Conservation (phyloP, 1,140 invertebrate genomes). For the Drosophila melanica region DNA sequence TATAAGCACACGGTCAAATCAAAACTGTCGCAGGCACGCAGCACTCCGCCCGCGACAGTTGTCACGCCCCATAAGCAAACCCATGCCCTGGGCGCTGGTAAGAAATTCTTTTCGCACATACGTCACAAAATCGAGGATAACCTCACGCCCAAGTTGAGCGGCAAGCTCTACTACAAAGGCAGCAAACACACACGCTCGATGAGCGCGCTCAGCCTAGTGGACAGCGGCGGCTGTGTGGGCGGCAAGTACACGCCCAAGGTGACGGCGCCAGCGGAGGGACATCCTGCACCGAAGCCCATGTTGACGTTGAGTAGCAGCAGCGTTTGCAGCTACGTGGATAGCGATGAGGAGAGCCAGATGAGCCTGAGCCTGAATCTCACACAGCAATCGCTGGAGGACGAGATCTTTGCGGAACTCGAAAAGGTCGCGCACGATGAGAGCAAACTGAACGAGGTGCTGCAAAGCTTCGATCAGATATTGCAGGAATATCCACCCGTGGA, state of each 20-base stretch:
- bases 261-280: neutral
- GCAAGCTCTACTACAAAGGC: conserved; percentile 72
- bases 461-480: conserved; percentile 87
- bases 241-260: conserved; percentile 73
- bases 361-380: conserved; percentile 68
- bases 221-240: conserved; percentile 61
- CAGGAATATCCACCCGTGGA: conserved; percentile 79
- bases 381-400: conserved; percentile 78
- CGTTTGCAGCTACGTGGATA: conserved; percentile 67
- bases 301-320: conserved; percentile 46
- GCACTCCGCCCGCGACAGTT: conserved; percentile 33
- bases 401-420: conserved; percentile 82
- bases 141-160: conserved; percentile 71
- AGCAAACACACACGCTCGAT: conserved; percentile 79
- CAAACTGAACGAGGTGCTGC: conserved; percentile 86
- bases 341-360: conserved; percentile 71
- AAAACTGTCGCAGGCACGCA: conserved; percentile 63
- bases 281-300: conserved; percentile 1
- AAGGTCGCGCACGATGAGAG: conserved; percentile 85
- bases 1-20: conserved; percentile 77
- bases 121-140: conserved; percentile 82
- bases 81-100: conserved; percentile 59
- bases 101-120: conserved; percentile 79
- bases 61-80: conserved; percentile 28
- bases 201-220: conserved; percentile 61